These are phyloP conservation scores for Platyscapa corneri DNA, from an alignment of 1,140 invertebrate species.

Conservation along the genomic window DNA sequence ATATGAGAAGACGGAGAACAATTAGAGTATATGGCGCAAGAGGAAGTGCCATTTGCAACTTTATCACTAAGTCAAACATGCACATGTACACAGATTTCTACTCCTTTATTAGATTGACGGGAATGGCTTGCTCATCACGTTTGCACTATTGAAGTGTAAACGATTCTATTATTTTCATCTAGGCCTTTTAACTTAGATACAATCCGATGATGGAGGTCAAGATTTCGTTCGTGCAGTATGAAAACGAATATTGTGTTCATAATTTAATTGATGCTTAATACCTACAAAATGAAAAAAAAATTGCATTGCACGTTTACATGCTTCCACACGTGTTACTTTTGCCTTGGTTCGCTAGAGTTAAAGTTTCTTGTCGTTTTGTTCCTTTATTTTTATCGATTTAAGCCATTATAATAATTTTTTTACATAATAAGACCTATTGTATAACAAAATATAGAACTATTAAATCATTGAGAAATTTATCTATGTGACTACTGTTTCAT, in stretches of 20 bases:
- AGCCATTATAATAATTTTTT: no score
- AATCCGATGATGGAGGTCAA: background rate
- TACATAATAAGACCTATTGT: no score
- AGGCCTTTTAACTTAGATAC: constrained; percentile 10
- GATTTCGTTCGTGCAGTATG: background rate
- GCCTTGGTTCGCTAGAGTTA: no score
- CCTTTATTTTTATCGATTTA: no score
- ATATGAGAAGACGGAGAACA: background rate
- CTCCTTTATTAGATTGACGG: constrained; percentile 36
- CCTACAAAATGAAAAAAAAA: background rate
- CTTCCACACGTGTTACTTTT: background rate
- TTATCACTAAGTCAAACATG: constrained; percentile 57
- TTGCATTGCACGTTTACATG: background rate
- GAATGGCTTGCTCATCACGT: constrained; percentile 66
- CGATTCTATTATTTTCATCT: constrained; percentile 39
- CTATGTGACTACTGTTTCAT: no score
- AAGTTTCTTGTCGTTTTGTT: no score
- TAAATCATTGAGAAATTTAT: no score
- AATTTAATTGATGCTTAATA: background rate
- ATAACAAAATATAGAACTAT: no score
- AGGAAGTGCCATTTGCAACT: constrained; percentile 66
- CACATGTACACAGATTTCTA: constrained; percentile 62
- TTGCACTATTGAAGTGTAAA: constrained; percentile 41
- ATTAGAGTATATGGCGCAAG: constrained; percentile 18
- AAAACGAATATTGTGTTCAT: background rate